Evolutionary conservation across 2,113 vertebrate species (phyloP), one percentile per base, ranked within the genome.

Genomic region (Osmerus eperlanus): DNA sequence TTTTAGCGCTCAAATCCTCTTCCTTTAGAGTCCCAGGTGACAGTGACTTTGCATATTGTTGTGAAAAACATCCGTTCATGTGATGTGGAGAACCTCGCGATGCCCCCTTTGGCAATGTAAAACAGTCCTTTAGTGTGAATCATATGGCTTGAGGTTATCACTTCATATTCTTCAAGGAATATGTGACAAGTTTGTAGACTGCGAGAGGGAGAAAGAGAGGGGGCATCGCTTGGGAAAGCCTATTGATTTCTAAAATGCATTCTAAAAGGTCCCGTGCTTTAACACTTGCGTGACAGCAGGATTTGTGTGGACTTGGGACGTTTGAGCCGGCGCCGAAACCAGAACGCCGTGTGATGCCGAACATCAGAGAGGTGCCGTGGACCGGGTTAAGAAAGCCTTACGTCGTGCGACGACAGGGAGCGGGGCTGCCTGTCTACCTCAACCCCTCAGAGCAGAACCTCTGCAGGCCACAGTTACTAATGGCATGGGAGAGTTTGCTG

Each of bases 101-200:
- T 74, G 77, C 18, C 78, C 90, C 90, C 91, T 78, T 83, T 81
- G 90, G 91, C 91, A 82, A 89, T 90, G 88, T 90, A 89, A 92
- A 93, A 85, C 86, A 90, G 86, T 85, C 76, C 87, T 90, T 92
- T 90, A 87, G 87, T 90, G 86, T 68, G 78, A 88, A 84, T 89
- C 89, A 88, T 83, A 88, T 90, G 79, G 88, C 90, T 85, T 54
- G 68, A 72, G 90, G 90, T 90, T 82, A 90, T 83, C 78, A 54
- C 85, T 80, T 80, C 87, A 75, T 83, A 87, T 89, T 88, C 86
- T 81, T 86, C 78, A 90, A 88, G 85, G 64, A 65, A 70, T 47
- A 69, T 81, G 71, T 78, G 75, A 74, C 71, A 78, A 76, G 76
- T 81, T 84, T 69, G 78, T 55, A 81, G 75, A 86, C 83, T 73